Percentiles rank a stretch among this genome's conserved stretches.
phyloP scores from a whole-genome alignment of 1,140 invertebrate genomes.

The Atopsyche davidsoni region DNA sequence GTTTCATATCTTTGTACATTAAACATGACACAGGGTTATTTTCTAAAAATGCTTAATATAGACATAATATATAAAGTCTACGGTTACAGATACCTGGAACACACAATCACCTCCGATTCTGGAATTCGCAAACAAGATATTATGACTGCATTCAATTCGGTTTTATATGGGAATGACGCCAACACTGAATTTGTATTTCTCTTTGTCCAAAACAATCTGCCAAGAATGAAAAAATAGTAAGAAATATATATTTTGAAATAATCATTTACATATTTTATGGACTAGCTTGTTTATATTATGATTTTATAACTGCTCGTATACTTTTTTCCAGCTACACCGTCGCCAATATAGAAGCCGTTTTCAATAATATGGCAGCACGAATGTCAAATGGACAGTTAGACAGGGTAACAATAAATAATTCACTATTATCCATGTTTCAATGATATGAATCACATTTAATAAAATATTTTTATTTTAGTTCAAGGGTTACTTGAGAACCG shows the following conservation, averaged over 20 bases:
- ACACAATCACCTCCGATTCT: conserved; percentile 12
- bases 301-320: no score
- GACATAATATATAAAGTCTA: no score
- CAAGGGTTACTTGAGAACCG: not conserved
- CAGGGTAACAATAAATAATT: conserved; percentile 31
- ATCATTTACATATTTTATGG: conserved; percentile 9
- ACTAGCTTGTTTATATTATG: conserved; percentile 19
- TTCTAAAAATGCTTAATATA: no score
- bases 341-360: no score
- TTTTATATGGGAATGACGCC: conserved; percentile 15
- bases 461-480: not conserved
- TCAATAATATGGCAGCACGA: conserved; percentile 7
- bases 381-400: conserved; percentile 12
- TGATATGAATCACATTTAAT: not conserved
- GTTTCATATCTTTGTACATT: no score
- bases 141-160: conserved; percentile 18
- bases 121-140: conserved; percentile 17
- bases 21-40: no score
- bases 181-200: conserved; percentile 15
- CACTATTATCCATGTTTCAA: no score
- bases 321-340: no score
- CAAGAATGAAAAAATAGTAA: conserved; percentile 38
- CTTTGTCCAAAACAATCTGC: conserved; percentile 39
- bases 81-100: conserved; percentile 13
- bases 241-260: conserved; percentile 28